A percentile compares a stretch with the other conserved stretches of the same genome.
phyloP scores from a whole-genome alignment of 2,113 vertebrate species.

The Scophthalmus maximus region DNA sequence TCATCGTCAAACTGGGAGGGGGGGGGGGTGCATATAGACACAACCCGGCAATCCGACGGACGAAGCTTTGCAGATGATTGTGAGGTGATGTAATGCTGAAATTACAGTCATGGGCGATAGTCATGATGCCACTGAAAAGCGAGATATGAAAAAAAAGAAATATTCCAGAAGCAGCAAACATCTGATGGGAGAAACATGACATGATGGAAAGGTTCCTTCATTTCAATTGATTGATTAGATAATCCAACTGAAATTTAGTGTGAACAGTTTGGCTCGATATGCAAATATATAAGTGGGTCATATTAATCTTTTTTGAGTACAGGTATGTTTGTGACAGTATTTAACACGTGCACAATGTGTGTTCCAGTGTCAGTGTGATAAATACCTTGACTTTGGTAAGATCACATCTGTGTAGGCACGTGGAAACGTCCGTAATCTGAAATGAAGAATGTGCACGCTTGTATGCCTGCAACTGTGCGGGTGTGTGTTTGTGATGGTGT shows the following conservation, averaged over 20 bases:
- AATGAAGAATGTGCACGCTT: constrained; percentile 53
- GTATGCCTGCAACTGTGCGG: constrained; percentile 18
- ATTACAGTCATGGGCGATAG: not conserved
- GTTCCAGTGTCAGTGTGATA: not conserved
- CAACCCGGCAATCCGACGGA: not conserved
- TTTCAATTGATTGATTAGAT: not conserved
- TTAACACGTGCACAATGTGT: not conserved
- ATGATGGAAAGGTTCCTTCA: not conserved
- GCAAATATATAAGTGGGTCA: not conserved
- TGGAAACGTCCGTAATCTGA: constrained; percentile 40
- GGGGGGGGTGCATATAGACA: constrained; percentile 1
- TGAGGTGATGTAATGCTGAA: not conserved
- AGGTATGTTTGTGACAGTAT: not conserved
- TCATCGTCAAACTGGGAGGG: constrained; percentile 5
- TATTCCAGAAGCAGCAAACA: too few relatives aligned
- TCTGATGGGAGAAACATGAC: not conserved
- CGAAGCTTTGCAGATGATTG: not conserved
- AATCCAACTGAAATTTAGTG: too few relatives aligned
- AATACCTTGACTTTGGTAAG: not conserved
- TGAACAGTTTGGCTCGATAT: too few relatives aligned
- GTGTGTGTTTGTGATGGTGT: constrained; percentile 16
- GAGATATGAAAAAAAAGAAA: too few relatives aligned
- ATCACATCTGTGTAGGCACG: constrained; percentile 25
- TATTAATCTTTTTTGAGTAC: not conserved
- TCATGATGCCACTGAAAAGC: not conserved